Percentiles rank a stretch among this genome's conserved stretches.
Evolutionary conservation across 2,888 invertebrate species (phyloP).

Genomic region (Charanyca ferruginea): DNA sequence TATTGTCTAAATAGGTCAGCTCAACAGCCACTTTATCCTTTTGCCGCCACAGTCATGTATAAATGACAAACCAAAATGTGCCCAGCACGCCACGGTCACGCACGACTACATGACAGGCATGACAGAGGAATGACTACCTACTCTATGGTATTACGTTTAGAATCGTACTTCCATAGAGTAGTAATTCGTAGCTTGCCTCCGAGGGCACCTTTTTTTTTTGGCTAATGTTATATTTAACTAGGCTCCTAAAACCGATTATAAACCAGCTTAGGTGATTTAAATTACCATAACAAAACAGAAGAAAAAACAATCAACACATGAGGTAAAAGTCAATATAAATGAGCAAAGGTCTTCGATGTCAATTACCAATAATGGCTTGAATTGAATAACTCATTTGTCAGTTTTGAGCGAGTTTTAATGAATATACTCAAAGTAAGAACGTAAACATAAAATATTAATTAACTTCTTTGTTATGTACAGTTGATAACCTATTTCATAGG

Average conservation of each 20-base stretch:
- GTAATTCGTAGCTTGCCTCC: too few relatives aligned
- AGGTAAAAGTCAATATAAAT: slow-evolving; percentile 28
- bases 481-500: neutral
- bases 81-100: too few relatives aligned
- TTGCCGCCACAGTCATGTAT: too few relatives aligned
- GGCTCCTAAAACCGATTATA: too few relatives aligned
- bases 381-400: slow-evolving; percentile 36
- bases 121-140: too few relatives aligned
- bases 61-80: too few relatives aligned
- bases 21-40: neutral
- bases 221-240: too few relatives aligned
- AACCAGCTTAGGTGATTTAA: neutral
- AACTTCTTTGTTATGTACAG: slow-evolving; percentile 7
- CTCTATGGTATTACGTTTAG: too few relatives aligned
- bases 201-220: too few relatives aligned
- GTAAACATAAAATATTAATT: neutral
- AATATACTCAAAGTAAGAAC: neutral
- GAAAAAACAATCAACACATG: neutral
- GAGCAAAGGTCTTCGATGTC: slow-evolving; percentile 22
- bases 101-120: too few relatives aligned
- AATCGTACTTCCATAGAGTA: too few relatives aligned
- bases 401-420: slow-evolving; percentile 26
- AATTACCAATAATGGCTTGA: slow-evolving; percentile 20
- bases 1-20: slow-evolving; percentile 5
- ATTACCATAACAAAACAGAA: neutral